A percentile compares a stretch with the other conserved stretches of the same genome.
These are phyloP conservation scores for Lottia gigantea DNA, from an alignment of 2,888 invertebrate species.

Conservation along the genomic window DNA sequence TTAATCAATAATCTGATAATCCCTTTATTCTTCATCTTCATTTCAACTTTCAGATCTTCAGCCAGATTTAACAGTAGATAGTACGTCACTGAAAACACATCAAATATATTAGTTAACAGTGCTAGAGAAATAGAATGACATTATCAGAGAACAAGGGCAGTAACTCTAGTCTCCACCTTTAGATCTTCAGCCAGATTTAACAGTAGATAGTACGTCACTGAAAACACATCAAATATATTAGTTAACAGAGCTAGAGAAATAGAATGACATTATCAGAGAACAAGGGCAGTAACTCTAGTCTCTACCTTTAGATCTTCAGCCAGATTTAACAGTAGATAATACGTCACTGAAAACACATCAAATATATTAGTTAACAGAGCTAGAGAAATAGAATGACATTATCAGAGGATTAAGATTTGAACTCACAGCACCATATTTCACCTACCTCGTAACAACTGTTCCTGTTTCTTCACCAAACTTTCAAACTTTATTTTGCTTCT, in stretches of 20 bases:
- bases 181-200: constrained; percentile 96
- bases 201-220: constrained; percentile 90
- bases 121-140: too few relatives aligned
- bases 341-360: constrained; percentile 76
- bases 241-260: too few relatives aligned
- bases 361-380: too few relatives aligned
- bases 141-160: too few relatives aligned
- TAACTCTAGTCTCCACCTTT: too few relatives aligned
- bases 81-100: constrained; percentile 78
- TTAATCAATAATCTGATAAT: constrained; percentile 88
- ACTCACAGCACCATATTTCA: too few relatives aligned
- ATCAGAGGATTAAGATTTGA: too few relatives aligned
- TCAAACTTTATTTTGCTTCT: constrained; percentile 82
- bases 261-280: too few relatives aligned
- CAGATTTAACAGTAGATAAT: constrained; percentile 92
- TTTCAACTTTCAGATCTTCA: constrained; percentile 93
- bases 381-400: too few relatives aligned
- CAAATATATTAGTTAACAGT: too few relatives aligned
- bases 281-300: too few relatives aligned
- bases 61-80: constrained; percentile 94
- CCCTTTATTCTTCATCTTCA: constrained; percentile 96
- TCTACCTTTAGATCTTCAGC: constrained; percentile 95
- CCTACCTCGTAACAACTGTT: constrained; percentile 83
- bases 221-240: constrained; percentile 14
- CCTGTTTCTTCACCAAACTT: constrained; percentile 88